phyloP scores from a whole-genome alignment of 2,797 vertebrate species.

The Epinephelus awoara region DNA sequence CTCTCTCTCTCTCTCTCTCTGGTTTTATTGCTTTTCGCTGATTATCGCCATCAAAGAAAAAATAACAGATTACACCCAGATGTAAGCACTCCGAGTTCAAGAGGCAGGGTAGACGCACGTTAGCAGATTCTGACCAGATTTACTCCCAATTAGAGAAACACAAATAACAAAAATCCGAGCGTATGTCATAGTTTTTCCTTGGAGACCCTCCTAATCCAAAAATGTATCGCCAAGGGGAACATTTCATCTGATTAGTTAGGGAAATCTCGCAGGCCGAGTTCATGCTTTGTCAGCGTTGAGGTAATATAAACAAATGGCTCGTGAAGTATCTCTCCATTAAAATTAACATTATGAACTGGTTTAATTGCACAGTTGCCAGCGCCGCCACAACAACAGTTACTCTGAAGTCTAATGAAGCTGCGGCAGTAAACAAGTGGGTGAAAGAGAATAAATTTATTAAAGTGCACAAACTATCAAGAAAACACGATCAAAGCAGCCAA shows the following conservation, averaged over 20 bases:
- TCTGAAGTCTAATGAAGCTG: conserved; percentile 44
- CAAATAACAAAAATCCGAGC: conserved; percentile 71
- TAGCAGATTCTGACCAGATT: conserved; percentile 69
- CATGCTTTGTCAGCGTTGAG: conserved; percentile 67
- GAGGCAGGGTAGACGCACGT: conserved; percentile 51
- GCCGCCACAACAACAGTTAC: conserved; percentile 24
- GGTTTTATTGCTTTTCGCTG: conserved; percentile 47
- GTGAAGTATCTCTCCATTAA: conserved; percentile 65
- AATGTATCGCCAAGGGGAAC: conserved; percentile 41
- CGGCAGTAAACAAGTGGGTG: conserved; percentile 26
- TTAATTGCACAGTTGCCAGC: conserved; percentile 44
- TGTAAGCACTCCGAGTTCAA: conserved; percentile 63
- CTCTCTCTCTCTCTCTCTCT: not conserved
- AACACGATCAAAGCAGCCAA: conserved; percentile 28
- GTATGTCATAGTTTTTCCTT: conserved; percentile 61
- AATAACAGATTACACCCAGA: conserved; percentile 71
- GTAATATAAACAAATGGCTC: conserved; percentile 77
- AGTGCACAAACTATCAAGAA: conserved; percentile 11
- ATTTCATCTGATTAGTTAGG: conserved; percentile 60
- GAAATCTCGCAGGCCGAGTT: conserved; percentile 48
- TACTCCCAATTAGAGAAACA: conserved; percentile 71
- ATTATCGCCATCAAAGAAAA: conserved; percentile 71
- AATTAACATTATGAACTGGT: conserved; percentile 52
- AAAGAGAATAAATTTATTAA: conserved; percentile 21
- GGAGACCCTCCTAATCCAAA: conserved; percentile 60